Base-by-base conservation (phyloP, 2,888 invertebrate genomes). In the Tenthredo distinguenda region DNA sequence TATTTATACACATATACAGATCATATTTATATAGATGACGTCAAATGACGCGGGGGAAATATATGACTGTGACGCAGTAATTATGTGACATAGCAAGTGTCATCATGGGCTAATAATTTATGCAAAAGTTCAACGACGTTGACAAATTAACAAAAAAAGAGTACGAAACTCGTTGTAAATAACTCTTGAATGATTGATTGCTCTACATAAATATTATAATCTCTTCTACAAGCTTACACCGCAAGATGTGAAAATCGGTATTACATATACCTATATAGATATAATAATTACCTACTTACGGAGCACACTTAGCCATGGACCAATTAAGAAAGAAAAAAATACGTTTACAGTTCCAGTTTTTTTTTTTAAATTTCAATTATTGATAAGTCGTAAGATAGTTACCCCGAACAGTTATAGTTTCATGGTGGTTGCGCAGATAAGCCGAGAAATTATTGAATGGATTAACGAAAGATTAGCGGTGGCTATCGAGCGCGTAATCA, bases 111-210 rank as follows among this genome's bases (percentile, higher is more conserved):
- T 68, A 26, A 68, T 68, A 68, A 68, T 34, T 68, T 68, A 68
- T 68, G 18, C 7, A 18, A 34, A 65, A 65, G 10, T 31, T 65
- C 65, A 65, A 65, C 10, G 31, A 65, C 26, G 65, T 65, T 31
- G 68, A 68, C 18, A 68, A 68, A 68, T 34, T 34, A 34, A 68
- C 34, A 4, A 18, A 68, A 15, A 15, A 34, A 34, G 15, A 4
- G 3, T 74, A 40, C 74, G 74, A 74, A 74, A 74, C 34, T 34
- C 15, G 43, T 21, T 31, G 37, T 74, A 74, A 74, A 74, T 43
- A 74, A 74, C 74, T 74, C 74, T 0, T 4, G 43, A 43, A 43
- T 74, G 74, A 74, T 74, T 74, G 74, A 74, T 74, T 74, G 74
- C 43, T 43, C 40, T 18, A 21, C 1, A 26, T 74, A 21, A 9